Evolutionary conservation across 1,140 invertebrate genomes (phyloP).

Genomic region (Ceratitis capitata): DNA sequence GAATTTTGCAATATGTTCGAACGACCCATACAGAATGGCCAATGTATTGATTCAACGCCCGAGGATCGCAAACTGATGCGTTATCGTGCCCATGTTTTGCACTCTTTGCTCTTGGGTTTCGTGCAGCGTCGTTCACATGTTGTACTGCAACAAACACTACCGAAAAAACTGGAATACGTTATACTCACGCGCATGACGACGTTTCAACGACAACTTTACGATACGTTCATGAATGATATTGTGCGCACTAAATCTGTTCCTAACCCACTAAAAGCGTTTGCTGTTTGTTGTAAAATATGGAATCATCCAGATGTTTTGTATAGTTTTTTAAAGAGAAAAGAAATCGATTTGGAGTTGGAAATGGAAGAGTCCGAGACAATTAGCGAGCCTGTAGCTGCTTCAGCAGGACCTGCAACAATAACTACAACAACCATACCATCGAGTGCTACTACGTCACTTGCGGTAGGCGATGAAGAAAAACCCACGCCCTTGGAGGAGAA

Average conservation of each 20-base stretch:
- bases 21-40: slow-evolving; percentile 92
- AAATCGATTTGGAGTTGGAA: slow-evolving; percentile 91
- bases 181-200: slow-evolving; percentile 86
- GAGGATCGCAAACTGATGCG: slow-evolving; percentile 90
- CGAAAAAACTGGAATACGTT: slow-evolving; percentile 92
- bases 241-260: slow-evolving; percentile 85
- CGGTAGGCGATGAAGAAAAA: not conserved
- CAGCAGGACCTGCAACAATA: no score
- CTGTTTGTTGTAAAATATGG: slow-evolving; percentile 99
- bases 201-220: slow-evolving; percentile 88
- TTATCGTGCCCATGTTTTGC: slow-evolving; percentile 88
- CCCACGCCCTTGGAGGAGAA: not conserved
- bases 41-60: slow-evolving; percentile 91
- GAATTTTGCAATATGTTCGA: slow-evolving; percentile 98
- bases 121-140: slow-evolving; percentile 91
- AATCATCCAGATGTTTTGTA: slow-evolving; percentile 98
- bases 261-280: slow-evolving; percentile 97
- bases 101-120: slow-evolving; percentile 89
- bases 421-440: not conserved
- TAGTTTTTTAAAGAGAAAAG: slow-evolving; percentile 86
- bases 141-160: slow-evolving; percentile 86
- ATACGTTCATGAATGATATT: slow-evolving; percentile 91
- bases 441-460: not conserved
- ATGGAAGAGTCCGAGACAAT: slow-evolving; percentile 69
- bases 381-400: not conserved